Base-by-base conservation (phyloP, 2,888 invertebrate species). In the Mythimna ferrago region DNA sequence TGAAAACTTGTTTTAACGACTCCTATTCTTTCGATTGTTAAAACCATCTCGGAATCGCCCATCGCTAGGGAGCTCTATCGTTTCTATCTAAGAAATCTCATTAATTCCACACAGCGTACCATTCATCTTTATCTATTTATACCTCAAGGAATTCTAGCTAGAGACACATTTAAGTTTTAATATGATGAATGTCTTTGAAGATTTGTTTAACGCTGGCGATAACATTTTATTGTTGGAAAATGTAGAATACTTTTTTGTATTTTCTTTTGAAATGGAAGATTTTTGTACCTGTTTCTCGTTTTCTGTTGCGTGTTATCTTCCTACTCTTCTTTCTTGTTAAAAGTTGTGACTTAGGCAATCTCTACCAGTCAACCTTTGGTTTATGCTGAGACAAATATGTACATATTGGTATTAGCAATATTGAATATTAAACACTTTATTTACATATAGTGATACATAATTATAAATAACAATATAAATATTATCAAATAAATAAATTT, bases 1-100 rank as follows among this genome's bases (percentile, higher is more conserved):
- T 32, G 32, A 32, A 32, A 32, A 32, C 32, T 32, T 32, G 32
- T 32, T 4, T 26, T 32, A 32, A 32, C 32, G 32, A 32, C 32
- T 32, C 32, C 32, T 32, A 32, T 32, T 32, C 5, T 32, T 32
- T 32, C 32, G 32, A 32, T 32, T 32, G 32, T 32, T 32, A 32
- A 32, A 32, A 32, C 32, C 32, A 32, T 32, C 32, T 32, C 32
- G 32, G 32, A 32, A 32, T 32, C 32, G 32, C 32, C 32, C 32
- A 32, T 32, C 32, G 32, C 32, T 32, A 26, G 56, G 21, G 5
- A 11, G 21, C 51, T 56, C 19, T 51, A 21, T n/a, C 54, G 19
- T 26, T 41, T 53, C 32, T 62, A 51, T 77, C 78, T 53, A 21
- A 16, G 35, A 77, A 77, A 62, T 62, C 78, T 77, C 51, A 77